Evolutionary conservation across 2,888 invertebrate genomes (phyloP), one percentile per base, ranked within the genome.

Genomic region (Coelogynopora nodosa): DNA sequence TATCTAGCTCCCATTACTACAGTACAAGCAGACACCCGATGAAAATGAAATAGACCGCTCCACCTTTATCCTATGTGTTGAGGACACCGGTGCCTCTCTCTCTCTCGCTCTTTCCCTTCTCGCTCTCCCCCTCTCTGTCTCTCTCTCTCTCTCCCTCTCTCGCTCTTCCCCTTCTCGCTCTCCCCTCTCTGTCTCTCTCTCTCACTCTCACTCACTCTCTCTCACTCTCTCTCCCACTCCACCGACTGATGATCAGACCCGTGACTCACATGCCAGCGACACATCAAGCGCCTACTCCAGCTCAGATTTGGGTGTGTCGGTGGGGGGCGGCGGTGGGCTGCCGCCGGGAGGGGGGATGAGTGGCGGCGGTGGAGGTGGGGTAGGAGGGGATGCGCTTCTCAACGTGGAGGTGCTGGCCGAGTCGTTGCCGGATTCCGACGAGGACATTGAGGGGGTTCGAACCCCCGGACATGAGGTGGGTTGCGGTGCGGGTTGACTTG

Each of bases 251-350:
- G 5, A 18, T 89, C 67, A 18, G 74, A 74, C 27, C 92, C 93
- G 95, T 89, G 95, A 94, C 89, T 96, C 96, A 88, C 94, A 95
- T 90, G 96, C 96, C 84, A 96, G 96, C 91, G 97, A 97, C 92
- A 97, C 97, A 29, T 97, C 96, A 92, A 97, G 97, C 89, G 97
- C 97, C 87, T 97, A 97, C 93, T 96, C 96, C 90, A 97, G 97
- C 88, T 96, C 96, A 89, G 97, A 97, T 93, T 26, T 74, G 23
- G 74, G 74, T 74, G 74, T 5, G 2, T 2, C 10, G 27, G 27
- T 2, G 5, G 74, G 18, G 5, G 23, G 74, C 23, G 23, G 18
- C 27, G 23, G 74, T 74, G 23, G 18, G 2, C 23, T 74, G 18
- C 23, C 10, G 18, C 74, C 10, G 2, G 23, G 27, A 5, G 27